phyloP scores from a whole-genome alignment of 2,113 vertebrate genomes.

The Picathartes gymnocephalus region DNA sequence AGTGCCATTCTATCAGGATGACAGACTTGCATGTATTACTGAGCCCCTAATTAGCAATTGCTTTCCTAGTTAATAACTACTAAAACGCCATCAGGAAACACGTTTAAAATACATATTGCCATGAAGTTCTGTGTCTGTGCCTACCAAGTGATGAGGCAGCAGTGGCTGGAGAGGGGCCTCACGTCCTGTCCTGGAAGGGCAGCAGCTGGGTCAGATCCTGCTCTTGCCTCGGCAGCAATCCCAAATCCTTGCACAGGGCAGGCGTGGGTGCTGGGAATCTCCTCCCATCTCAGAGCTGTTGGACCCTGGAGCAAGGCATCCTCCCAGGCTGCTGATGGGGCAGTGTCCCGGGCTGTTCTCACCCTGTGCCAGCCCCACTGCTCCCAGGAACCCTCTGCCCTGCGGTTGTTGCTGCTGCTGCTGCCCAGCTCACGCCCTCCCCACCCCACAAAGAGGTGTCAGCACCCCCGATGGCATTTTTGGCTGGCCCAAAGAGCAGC shows the following conservation, averaged over 20 bases:
- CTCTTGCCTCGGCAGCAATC: neutral
- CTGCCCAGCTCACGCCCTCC: neutral
- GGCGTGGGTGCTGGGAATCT: neutral
- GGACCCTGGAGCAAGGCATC: fast-evolving
- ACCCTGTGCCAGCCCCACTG: neutral
- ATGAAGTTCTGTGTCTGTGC: neutral
- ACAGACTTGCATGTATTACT: constrained; percentile 59
- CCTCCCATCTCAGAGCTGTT: neutral
- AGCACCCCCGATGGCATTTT: neutral
- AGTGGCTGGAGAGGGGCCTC: neutral
- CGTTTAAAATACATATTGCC: constrained; percentile 14
- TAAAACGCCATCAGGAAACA: constrained; percentile 22
- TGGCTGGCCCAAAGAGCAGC: neutral
- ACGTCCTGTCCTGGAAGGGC: neutral
- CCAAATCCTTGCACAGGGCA: neutral
- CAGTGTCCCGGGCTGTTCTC: neutral
- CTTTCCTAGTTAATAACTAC: constrained; percentile 54
- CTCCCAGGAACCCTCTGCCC: neutral
- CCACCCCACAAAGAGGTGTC: fast-evolving
- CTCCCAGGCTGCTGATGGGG: neutral
- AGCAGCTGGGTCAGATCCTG: neutral
- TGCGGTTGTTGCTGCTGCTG: fast-evolving
- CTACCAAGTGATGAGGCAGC: neutral
- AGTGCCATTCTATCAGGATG: constrained; percentile 66
- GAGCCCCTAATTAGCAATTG: constrained; percentile 65